These are phyloP conservation scores for Cryptomyrus ogoouensis DNA, from an alignment of 2,113 vertebrate species.

Conservation along the genomic window DNA sequence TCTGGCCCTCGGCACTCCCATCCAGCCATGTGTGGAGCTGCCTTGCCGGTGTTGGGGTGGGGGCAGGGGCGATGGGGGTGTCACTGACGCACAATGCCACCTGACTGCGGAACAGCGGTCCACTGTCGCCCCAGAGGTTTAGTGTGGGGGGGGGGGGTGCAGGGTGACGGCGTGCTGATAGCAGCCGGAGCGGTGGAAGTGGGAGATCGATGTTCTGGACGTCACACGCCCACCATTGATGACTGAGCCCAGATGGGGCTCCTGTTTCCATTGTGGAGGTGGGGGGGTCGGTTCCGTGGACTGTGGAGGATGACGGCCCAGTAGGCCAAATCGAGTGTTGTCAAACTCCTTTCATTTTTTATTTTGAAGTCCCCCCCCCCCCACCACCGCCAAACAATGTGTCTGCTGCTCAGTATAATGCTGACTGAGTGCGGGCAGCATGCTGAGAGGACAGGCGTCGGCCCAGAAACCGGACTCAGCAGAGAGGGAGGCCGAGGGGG, in stretches of 20 bases:
- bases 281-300: not conserved
- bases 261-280: not conserved
- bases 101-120: not conserved
- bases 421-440: not conserved
- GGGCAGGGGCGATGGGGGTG: not conserved
- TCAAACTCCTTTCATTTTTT: not conserved
- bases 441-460: not conserved
- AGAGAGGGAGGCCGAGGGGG: not conserved
- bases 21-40: not conserved
- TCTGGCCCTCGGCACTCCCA: not conserved
- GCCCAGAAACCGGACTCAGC: not conserved
- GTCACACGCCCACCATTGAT: not conserved
- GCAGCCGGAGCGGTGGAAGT: not conserved
- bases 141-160: not conserved
- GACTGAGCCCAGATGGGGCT: not conserved
- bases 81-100: not conserved
- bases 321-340: not conserved
- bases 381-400: not conserved
- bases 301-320: not conserved
- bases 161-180: not conserved
- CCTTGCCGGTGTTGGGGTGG: not conserved
- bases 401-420: not conserved
- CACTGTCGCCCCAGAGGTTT: not conserved
- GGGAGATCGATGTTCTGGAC: not conserved
- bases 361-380: not conserved